A percentile compares a stretch with the other conserved stretches of the same genome.
Conservation (phyloP, 1,140 invertebrate genomes). For the Solenopsis invicta region DNA sequence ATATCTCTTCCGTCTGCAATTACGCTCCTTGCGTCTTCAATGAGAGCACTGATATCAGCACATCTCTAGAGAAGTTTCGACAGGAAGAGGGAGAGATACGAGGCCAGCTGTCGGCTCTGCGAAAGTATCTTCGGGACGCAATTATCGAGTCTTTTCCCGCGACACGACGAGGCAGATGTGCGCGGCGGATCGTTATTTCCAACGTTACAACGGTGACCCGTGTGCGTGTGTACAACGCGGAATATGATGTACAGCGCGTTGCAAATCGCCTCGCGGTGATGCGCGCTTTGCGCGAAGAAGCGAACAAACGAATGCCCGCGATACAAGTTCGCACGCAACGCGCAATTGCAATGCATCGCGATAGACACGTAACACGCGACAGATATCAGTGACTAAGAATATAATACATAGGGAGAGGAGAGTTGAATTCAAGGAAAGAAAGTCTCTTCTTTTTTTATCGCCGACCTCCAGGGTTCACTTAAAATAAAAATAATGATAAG, state of each 20-base stretch:
- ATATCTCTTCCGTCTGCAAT: not conserved
- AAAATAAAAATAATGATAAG: not conserved
- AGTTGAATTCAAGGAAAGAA: not conserved
- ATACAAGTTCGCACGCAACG: not conserved
- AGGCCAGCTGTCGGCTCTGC: conserved; percentile 51
- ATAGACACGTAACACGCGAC: not conserved
- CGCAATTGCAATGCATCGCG: not conserved
- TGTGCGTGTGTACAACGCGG: conserved; percentile 23
- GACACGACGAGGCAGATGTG: conserved; percentile 63
- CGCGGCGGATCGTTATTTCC: conserved; percentile 72
- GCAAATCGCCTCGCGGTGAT: conserved; percentile 21
- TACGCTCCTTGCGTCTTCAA: not conserved
- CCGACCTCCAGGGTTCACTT: not conserved
- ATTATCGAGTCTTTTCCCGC: conserved; percentile 48
- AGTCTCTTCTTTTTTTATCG: not conserved
- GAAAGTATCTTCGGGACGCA: conserved; percentile 57
- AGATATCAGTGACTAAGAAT: not conserved
- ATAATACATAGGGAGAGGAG: not conserved
- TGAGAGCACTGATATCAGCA: conserved; percentile 37
- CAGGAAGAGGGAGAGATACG: not conserved
- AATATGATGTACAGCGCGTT: conserved; percentile 15
- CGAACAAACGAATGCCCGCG: not conserved
- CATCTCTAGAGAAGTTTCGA: conserved; percentile 22
- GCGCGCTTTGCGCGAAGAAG: not conserved
- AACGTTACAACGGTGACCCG: conserved; percentile 71